Evolutionary conservation across 2,888 invertebrate species (phyloP).

Genomic region (Drosophila fulvimacula): DNA sequence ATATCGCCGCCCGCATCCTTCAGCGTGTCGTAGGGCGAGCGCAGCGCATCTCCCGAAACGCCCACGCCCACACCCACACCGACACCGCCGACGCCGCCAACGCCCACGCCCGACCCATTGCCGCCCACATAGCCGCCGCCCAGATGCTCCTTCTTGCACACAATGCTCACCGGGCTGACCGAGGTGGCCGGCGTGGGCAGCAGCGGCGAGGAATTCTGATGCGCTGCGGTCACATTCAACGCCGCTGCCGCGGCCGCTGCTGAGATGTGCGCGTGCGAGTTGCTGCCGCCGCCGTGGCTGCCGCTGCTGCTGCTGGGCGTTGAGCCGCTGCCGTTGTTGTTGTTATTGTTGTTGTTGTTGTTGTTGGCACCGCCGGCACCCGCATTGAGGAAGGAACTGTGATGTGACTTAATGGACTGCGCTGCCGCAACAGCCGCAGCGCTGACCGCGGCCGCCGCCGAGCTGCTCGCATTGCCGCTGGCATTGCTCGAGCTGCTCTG

Average conservation of each 20-base stretch:
- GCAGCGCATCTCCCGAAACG: conserved; percentile 70
- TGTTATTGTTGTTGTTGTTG: conserved; percentile 43
- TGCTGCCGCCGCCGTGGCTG: conserved; percentile 37
- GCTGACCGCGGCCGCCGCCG: conserved; percentile 82
- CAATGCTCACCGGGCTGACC: conserved; percentile 89
- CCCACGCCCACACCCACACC: conserved; percentile 55
- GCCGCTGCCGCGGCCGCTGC: conserved; percentile 80
- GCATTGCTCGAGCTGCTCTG: conserved; percentile 51
- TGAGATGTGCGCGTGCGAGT: conserved; percentile 57
- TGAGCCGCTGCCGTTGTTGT: conserved; percentile 55
- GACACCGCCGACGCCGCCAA: conserved; percentile 58
- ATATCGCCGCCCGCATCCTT: conserved; percentile 83
- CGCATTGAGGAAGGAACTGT: conserved; percentile 84
- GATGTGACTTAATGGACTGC: conserved; percentile 84
- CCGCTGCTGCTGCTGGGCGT: conserved; percentile 53
- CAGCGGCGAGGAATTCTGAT: conserved; percentile 86
- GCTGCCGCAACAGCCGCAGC: conserved; percentile 81
- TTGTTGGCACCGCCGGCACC: conserved; percentile 60
- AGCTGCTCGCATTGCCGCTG: conserved; percentile 45
- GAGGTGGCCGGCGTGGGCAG: conserved; percentile 89
- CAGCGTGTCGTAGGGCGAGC: conserved; percentile 83
- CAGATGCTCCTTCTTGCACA: conserved; percentile 88
- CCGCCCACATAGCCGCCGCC: conserved; percentile 68
- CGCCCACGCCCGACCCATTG: conserved; percentile 57
- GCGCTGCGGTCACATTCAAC: conserved; percentile 80